A percentile compares a stretch with the other conserved stretches of the same genome.
These are phyloP conservation scores for Acridotheres tristis DNA, from an alignment of 2,797 vertebrate species.

Conservation along the genomic window DNA sequence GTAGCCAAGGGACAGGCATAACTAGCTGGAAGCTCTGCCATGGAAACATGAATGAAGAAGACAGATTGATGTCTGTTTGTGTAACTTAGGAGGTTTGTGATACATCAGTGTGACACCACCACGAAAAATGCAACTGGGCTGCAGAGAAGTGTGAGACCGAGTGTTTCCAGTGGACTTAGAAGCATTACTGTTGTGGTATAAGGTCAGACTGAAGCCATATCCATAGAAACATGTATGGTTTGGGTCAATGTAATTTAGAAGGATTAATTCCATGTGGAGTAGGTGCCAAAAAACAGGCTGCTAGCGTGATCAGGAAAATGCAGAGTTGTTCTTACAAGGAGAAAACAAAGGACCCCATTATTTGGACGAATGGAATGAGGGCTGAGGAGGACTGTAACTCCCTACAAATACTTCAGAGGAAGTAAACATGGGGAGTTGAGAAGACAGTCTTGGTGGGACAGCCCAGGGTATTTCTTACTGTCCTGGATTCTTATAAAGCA, in stretches of 20 bases:
- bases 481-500: not conserved
- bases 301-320: not conserved
- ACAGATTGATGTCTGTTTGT: not conserved
- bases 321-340: not conserved
- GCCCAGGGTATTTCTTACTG: not conserved
- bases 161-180: not conserved
- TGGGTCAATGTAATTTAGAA: not conserved
- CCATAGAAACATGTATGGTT: not conserved
- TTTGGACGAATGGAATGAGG: not conserved
- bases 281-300: not conserved
- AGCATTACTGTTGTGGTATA: not conserved
- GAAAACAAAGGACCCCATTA: not conserved
- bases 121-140: not conserved
- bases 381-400: not conserved
- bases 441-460: not conserved
- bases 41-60: not conserved
- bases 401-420: not conserved
- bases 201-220: accelerated
- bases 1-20: not conserved
- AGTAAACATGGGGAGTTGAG: not conserved
- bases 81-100: not conserved
- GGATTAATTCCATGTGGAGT: not conserved
- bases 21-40: not conserved
- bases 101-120: accelerated
- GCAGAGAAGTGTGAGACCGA: not conserved